phyloP scores from a whole-genome alignment of 2,113 vertebrate species.

The Syngnathoides biaculeatus region DNA sequence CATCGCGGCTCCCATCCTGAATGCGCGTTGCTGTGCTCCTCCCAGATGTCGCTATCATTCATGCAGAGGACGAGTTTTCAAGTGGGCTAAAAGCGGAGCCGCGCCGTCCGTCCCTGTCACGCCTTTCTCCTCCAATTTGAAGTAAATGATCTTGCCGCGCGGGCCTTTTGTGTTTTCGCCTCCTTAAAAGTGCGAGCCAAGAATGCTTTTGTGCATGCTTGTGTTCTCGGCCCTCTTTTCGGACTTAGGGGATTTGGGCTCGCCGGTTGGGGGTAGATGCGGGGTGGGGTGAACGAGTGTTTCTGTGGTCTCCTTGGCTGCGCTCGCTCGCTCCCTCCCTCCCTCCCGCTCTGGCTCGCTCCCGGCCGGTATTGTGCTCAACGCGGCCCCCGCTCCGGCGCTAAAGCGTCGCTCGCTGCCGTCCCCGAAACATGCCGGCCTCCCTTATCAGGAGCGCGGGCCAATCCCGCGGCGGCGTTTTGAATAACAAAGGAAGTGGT shows the following conservation, averaged over 20 bases:
- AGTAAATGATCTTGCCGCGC: constrained; percentile 30
- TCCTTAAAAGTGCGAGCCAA: constrained; percentile 53
- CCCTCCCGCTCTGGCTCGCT: constrained; percentile 14
- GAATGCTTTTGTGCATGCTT: constrained; percentile 69
- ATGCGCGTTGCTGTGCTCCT: constrained; percentile 7
- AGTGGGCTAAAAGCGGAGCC: background rate
- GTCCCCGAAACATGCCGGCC: constrained; percentile 24
- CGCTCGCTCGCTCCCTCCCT: constrained; percentile 23
- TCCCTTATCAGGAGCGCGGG: constrained; percentile 47
- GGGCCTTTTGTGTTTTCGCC: constrained; percentile 39
- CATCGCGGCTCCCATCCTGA: constrained; percentile 43
- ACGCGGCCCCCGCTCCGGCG: constrained; percentile 10
- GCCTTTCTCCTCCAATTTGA: constrained; percentile 50
- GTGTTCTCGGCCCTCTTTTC: constrained; percentile 24
- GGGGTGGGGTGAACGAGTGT: constrained; percentile 42
- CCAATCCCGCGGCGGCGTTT: constrained; percentile 42
- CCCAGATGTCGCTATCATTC: constrained; percentile 19
- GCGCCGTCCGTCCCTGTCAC: constrained; percentile 37
- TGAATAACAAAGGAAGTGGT: constrained; percentile 58
- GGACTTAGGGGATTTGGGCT: constrained; percentile 48
- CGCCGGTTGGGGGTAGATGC: too few species aligned
- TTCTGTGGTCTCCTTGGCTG: constrained; percentile 69
- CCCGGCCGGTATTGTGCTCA: constrained; percentile 37
- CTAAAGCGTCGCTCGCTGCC: constrained; percentile 28
- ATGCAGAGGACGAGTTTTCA: constrained; percentile 8